Conservation (phyloP, 1,140 invertebrate species). For the Drosophila athabasca region DNA sequence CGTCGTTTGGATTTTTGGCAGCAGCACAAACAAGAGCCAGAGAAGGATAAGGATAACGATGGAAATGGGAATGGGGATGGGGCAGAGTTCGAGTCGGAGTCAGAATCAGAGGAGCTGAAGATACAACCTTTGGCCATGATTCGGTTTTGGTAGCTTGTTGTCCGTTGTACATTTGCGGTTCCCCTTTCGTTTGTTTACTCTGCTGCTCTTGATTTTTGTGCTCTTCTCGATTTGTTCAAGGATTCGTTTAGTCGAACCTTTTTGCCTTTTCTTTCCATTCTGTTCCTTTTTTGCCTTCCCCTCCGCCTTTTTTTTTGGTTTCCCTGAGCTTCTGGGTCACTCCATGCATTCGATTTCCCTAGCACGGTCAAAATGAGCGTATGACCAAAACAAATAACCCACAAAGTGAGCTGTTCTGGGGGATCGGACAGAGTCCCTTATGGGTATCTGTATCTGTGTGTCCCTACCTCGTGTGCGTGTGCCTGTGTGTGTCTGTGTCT, state of each 20-base stretch:
- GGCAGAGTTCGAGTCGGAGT: not conserved
- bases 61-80: too few relatives aligned
- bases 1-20: slow-evolving; percentile 58
- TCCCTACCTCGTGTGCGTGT: slow-evolving; percentile 17
- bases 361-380: slow-evolving; percentile 70
- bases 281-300: slow-evolving; percentile 10
- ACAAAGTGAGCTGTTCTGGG: slow-evolving; percentile 76
- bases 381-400: slow-evolving; percentile 82
- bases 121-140: slow-evolving; percentile 45
- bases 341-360: slow-evolving; percentile 58
- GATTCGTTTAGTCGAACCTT: slow-evolving; percentile 66
- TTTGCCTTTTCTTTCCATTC: slow-evolving; percentile 40
- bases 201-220: slow-evolving; percentile 67
- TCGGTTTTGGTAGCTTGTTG: slow-evolving; percentile 42
- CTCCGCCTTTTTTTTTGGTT: slow-evolving; percentile 17
- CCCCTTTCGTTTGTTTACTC: slow-evolving; percentile 61
- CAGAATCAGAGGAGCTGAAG: not conserved
- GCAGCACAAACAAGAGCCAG: slow-evolving; percentile 20
- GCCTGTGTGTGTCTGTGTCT: slow-evolving; percentile 27
- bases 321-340: slow-evolving; percentile 29
- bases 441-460: slow-evolving; percentile 32
- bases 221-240: slow-evolving; percentile 47
- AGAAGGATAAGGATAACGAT: slow-evolving; percentile 2
- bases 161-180: slow-evolving; percentile 68
- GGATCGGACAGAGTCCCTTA: slow-evolving; percentile 6